Evolutionary conservation across 2,113 vertebrate species (phyloP).

Genomic region (Gasterosteus nipponicus): DNA sequence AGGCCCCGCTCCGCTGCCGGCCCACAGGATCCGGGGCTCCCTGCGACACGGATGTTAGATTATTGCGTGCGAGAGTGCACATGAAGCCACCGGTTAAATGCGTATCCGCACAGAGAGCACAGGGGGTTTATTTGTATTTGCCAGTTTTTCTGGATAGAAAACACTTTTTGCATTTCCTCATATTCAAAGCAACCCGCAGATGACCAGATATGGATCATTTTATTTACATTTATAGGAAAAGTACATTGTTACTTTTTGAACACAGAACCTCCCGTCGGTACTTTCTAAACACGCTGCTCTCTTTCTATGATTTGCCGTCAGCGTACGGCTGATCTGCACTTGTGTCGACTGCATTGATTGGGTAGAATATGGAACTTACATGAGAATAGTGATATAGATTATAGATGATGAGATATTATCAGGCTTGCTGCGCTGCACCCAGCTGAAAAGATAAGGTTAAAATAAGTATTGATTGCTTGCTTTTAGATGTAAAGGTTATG

Average conservation of each 20-base stretch:
- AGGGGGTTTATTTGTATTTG: constrained; percentile 34
- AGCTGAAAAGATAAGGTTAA: constrained; percentile 49
- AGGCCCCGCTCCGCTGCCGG: constrained; percentile 66
- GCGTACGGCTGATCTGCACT: constrained; percentile 11
- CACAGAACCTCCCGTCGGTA: not conserved
- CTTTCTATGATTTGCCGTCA: not conserved
- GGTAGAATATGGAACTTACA: constrained; percentile 10
- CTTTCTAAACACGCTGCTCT: not conserved
- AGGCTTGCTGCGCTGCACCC: not conserved
- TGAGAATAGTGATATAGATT: constrained; percentile 30
- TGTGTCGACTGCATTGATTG: constrained; percentile 10
- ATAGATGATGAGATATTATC: constrained; percentile 31
- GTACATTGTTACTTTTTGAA: not conserved
- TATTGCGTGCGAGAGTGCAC: constrained; percentile 46
- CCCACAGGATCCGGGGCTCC: constrained; percentile 66
- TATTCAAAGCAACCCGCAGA: constrained; percentile 4
- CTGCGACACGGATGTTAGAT: constrained; percentile 79
- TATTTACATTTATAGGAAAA: not conserved
- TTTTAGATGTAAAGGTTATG: constrained; percentile 37
- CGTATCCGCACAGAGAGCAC: constrained; percentile 7
- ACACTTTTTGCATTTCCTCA: not conserved
- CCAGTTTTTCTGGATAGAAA: constrained; percentile 3
- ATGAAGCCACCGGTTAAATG: constrained; percentile 41
- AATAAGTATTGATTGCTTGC: constrained; percentile 51
- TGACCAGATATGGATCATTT: not conserved